Percentiles rank a stretch among this genome's conserved stretches.
Evolutionary conservation across 2,888 invertebrate genomes (phyloP).

Genomic region (Aphelenchoides bicaudatus): DNA sequence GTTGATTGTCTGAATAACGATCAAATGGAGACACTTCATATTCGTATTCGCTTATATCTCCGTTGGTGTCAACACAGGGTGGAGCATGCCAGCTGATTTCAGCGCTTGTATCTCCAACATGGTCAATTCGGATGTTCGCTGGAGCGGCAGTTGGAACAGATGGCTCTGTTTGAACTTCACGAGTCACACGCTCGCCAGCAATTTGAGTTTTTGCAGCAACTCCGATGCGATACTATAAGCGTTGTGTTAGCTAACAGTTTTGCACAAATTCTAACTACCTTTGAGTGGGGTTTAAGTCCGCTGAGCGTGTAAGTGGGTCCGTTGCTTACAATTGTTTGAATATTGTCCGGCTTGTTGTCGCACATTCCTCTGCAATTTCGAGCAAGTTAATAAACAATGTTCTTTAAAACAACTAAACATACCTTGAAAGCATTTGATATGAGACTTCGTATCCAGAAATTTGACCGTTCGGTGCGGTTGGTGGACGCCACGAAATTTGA

Average conservation of each 20-base stretch:
- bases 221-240: constrained; percentile 57
- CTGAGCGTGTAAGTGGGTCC: constrained; percentile 51
- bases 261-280: too few species aligned
- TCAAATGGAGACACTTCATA: constrained; percentile 56
- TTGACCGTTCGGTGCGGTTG: constrained; percentile 56
- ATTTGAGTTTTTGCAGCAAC: constrained; percentile 58
- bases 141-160: constrained; percentile 55
- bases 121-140: constrained; percentile 49
- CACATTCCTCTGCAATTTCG: constrained; percentile 48
- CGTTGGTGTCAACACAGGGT: constrained; percentile 59
- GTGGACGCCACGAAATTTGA: constrained; percentile 57
- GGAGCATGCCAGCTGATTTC: constrained; percentile 60
- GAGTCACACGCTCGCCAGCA: constrained; percentile 50
- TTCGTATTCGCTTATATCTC: constrained; percentile 60
- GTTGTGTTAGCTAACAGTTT: too few species aligned
- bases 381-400: neutral
- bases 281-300: constrained; percentile 58
- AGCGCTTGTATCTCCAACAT: constrained; percentile 41
- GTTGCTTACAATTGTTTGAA: constrained; percentile 44
- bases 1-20: constrained; percentile 28
- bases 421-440: constrained; percentile 56
- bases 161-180: constrained; percentile 55
- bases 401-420: constrained; percentile 4
- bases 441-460: constrained; percentile 59
- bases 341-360: constrained; percentile 49